Percentiles rank a stretch among this genome's conserved stretches.
phyloP scores from a whole-genome alignment of 2,888 invertebrate species.

The Meandrusa payeni region DNA sequence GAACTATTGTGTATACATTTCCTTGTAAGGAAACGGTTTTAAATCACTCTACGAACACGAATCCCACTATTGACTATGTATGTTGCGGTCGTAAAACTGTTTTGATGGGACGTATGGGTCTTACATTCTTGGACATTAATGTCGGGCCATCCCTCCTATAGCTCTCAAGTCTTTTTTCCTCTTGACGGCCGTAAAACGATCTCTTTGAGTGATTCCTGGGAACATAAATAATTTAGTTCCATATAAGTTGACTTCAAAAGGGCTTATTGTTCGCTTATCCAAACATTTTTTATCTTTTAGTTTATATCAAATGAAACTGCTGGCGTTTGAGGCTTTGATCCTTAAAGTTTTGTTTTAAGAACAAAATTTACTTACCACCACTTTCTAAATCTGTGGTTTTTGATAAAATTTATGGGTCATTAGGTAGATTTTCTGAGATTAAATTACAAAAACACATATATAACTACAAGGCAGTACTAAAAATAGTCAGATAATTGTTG shows the following conservation, averaged over 20 bases:
- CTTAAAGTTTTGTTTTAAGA: constrained; percentile 27
- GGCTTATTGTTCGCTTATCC: constrained; percentile 38
- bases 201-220: constrained; percentile 64
- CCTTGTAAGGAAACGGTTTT: constrained; percentile 51
- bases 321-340: constrained; percentile 31
- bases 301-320: constrained; percentile 30
- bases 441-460: background rate
- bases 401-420: constrained; percentile 9
- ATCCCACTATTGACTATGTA: constrained; percentile 59
- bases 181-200: constrained; percentile 57
- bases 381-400: constrained; percentile 13
- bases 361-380: constrained; percentile 7
- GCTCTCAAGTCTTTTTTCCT: constrained; percentile 40
- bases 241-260: constrained; percentile 59
- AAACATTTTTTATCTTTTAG: constrained; percentile 40
- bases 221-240: constrained; percentile 54
- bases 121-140: constrained; percentile 62
- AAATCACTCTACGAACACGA: constrained; percentile 60
- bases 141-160: constrained; percentile 43
- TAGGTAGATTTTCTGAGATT: constrained; percentile 1
- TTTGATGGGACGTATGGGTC: constrained; percentile 58
- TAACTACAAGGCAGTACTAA: background rate
- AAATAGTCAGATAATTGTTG: constrained; percentile 1
- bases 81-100: constrained; percentile 57
- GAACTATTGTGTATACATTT: too few species aligned